Evolutionary conservation across 2,888 invertebrate species (phyloP), one percentile per base, ranked within the genome.

Genomic region (Habrosyne pyritoides): DNA sequence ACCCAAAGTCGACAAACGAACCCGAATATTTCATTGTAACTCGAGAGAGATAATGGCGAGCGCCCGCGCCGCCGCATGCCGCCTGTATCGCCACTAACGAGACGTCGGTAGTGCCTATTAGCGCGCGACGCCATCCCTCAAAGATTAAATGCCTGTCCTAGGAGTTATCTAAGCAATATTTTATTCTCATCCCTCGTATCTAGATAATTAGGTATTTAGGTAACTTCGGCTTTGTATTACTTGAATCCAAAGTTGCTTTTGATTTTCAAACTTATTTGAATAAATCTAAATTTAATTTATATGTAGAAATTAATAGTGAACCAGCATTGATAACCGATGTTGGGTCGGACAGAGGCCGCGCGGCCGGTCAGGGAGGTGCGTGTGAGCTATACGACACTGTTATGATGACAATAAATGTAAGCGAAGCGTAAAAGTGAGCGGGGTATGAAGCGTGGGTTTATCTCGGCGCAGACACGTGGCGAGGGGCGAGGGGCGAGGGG

Each of bases 331-430:
- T n/a, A n/a, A n/a, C n/a, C n/a, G n/a, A n/a, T n/a, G n/a, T n/a
- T n/a, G n/a, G n/a, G n/a, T n/a, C n/a, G n/a, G n/a, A n/a, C n/a
- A n/a, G n/a, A n/a, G n/a, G n/a, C n/a, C n/a, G n/a, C n/a, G n/a
- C n/a, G 0, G 42, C 18, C 2, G 18, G 42, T 42, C 42, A 42
- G 42, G 2, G 36, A 14, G 36, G 5, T 8, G 18, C 14, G 14
- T 14, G 33, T n/a, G n/a, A n/a, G 33, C n/a, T 0, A 12, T 5
- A 4, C 14, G 14, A 36, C 36, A 36, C 36, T 14, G n/a, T 12
- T 36, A 12, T 42, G 42, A 42, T 18, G 18, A 42, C 36, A 42
- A 42, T 42, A 42, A 42, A 42, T 42, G 18, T n/a, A 42, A 42
- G 8, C 6, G 42, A 42, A 42, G 42, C 42, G 12, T 36, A 18